Percentiles rank a stretch among this genome's conserved stretches.
Conservation (phyloP, 2,888 invertebrate genomes). For the Ecliptopera silaceata region DNA sequence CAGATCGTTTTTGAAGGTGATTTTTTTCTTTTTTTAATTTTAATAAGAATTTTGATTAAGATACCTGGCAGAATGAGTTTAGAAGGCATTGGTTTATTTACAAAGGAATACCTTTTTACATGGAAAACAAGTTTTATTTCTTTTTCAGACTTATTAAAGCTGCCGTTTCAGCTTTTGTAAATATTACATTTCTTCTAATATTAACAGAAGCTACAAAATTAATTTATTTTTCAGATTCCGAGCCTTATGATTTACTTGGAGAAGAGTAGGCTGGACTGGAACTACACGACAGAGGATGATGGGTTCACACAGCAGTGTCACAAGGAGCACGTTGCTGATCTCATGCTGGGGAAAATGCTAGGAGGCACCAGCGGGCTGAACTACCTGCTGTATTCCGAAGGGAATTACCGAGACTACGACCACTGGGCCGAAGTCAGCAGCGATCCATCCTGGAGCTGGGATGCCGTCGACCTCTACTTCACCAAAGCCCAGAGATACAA, state of each 20-base stretch:
- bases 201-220: background rate
- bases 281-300: constrained; percentile 34
- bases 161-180: background rate
- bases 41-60: constrained; percentile 4
- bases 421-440: constrained; percentile 43
- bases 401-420: constrained; percentile 44
- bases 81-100: background rate
- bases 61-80: background rate
- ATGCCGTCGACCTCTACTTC: constrained; percentile 48
- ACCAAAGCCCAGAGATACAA: constrained; percentile 49
- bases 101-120: background rate
- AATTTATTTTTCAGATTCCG: constrained; percentile 35
- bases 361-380: constrained; percentile 39
- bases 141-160: background rate
- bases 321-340: constrained; percentile 25
- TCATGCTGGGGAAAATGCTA: constrained; percentile 38
- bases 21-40: background rate
- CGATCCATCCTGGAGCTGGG: constrained; percentile 48
- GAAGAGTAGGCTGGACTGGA: constrained; percentile 36
- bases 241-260: constrained; percentile 36
- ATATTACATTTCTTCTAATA: background rate
- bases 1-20: background rate
- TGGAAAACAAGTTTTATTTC: background rate
- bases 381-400: constrained; percentile 34
- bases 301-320: constrained; percentile 22